Evolutionary conservation across 2,797 vertebrate species (phyloP).

Genomic region (Diplodus sargus): DNA sequence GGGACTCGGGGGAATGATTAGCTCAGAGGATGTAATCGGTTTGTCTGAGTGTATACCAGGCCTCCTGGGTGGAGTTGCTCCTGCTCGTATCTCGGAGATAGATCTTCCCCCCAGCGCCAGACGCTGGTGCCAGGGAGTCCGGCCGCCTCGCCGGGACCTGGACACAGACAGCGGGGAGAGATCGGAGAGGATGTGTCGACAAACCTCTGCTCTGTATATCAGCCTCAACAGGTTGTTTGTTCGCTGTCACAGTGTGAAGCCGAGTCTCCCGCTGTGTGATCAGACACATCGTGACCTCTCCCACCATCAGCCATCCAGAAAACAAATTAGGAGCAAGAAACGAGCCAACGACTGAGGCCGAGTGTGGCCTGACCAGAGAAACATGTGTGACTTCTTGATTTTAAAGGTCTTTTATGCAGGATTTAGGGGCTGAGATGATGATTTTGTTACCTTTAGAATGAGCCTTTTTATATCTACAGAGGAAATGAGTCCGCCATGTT

Average conservation of each 20-base stretch:
- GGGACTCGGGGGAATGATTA: conserved; percentile 34
- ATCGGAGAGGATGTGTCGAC: conserved; percentile 86
- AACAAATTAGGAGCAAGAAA: conserved; percentile 43
- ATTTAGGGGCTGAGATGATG: no score
- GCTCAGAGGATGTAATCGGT: conserved; percentile 68
- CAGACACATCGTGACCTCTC: conserved; percentile 69
- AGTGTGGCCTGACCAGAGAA: background rate
- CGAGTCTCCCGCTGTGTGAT: conserved; percentile 4
- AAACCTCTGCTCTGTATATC: conserved; percentile 38
- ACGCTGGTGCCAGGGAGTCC: conserved; percentile 92
- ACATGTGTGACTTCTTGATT: background rate
- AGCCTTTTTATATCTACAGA: no score
- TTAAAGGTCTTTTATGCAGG: no score
- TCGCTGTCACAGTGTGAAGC: conserved; percentile 73
- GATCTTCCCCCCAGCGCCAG: conserved; percentile 88
- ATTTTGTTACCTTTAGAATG: no score
- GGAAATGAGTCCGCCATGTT: no score
- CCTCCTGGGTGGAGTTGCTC: conserved; percentile 84
- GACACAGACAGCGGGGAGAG: conserved; percentile 71
- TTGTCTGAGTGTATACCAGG: conserved; percentile 51
- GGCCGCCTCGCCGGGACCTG: conserved; percentile 64
- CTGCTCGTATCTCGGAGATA: conserved; percentile 83
- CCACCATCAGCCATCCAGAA: conserved; percentile 33
- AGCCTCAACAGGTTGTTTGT: conserved; percentile 63
- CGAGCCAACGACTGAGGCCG: background rate